Conservation (phyloP, 2,888 invertebrate genomes). For the Holacanthella duospinosa region DNA sequence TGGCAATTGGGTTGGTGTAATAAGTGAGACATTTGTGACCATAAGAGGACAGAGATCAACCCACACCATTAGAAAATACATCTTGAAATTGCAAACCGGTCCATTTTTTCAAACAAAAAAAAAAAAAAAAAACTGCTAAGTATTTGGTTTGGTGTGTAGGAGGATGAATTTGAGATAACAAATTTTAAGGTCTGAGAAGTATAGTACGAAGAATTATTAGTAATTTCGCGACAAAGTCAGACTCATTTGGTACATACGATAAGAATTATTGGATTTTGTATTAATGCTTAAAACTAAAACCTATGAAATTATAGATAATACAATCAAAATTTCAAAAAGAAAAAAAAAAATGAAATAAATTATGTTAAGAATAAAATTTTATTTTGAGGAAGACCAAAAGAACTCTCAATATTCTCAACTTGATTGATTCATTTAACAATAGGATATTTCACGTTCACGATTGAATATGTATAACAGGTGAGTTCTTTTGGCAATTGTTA, state of each 20-base stretch:
- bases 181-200: too few species aligned
- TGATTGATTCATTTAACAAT: not conserved
- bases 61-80: not conserved
- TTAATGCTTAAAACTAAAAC: too few species aligned
- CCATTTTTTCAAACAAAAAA: not conserved
- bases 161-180: too few species aligned
- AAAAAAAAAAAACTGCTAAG: not conserved
- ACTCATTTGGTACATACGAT: too few species aligned
- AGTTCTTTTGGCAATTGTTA: not conserved
- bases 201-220: too few species aligned
- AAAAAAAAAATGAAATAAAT: too few species aligned
- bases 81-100: not conserved
- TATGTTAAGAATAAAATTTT: not conserved
- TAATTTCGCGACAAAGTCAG: too few species aligned
- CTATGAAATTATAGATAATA: too few species aligned
- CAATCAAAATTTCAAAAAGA: too few species aligned
- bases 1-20: too few species aligned
- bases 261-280: too few species aligned
- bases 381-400: not conserved
- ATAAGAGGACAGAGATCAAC: not conserved
- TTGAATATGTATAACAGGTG: not conserved
- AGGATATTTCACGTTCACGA: not conserved
- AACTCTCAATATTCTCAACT: not conserved
- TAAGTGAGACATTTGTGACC: not conserved
- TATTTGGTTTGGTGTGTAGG: too few species aligned